phyloP scores from a whole-genome alignment of 1,140 invertebrate species.

The Nephila pilipes region DNA sequence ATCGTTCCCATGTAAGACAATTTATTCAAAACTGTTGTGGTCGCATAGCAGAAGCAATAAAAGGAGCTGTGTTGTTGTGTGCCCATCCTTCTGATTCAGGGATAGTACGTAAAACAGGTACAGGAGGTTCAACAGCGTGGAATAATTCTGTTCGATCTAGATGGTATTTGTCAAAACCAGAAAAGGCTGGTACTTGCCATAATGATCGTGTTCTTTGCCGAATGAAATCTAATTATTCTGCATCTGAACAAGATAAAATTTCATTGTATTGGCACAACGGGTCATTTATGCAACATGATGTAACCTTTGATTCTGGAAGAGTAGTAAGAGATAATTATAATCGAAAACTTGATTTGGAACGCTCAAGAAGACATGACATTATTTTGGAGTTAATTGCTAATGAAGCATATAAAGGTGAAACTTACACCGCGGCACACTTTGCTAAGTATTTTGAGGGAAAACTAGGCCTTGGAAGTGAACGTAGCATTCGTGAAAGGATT shows the following conservation, averaged over 20 bases:
- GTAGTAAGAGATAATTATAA: conserved; percentile 45
- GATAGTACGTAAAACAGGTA: conserved; percentile 47
- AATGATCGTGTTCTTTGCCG: conserved; percentile 28
- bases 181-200: conserved; percentile 13
- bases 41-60: conserved; percentile 47
- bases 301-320: not conserved
- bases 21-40: conserved; percentile 50
- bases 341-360: conserved; percentile 54
- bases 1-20: conserved; percentile 47
- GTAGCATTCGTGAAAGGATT: conserved; percentile 55
- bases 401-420: conserved; percentile 55
- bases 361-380: conserved; percentile 44
- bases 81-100: conserved; percentile 45
- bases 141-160: conserved; percentile 25
- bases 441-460: conserved; percentile 49
- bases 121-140: conserved; percentile 47
- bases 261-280: conserved; percentile 16
- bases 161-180: conserved; percentile 17
- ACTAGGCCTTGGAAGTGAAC: conserved; percentile 50
- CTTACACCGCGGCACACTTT: conserved; percentile 40
- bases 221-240: conserved; percentile 7
- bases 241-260: conserved; percentile 18
- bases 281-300: conserved; percentile 9
- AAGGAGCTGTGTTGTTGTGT: conserved; percentile 49
- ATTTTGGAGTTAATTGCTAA: conserved; percentile 50